These are phyloP conservation scores for Radopholus similis DNA, from an alignment of 1,140 invertebrate genomes.

Conservation along the genomic window DNA sequence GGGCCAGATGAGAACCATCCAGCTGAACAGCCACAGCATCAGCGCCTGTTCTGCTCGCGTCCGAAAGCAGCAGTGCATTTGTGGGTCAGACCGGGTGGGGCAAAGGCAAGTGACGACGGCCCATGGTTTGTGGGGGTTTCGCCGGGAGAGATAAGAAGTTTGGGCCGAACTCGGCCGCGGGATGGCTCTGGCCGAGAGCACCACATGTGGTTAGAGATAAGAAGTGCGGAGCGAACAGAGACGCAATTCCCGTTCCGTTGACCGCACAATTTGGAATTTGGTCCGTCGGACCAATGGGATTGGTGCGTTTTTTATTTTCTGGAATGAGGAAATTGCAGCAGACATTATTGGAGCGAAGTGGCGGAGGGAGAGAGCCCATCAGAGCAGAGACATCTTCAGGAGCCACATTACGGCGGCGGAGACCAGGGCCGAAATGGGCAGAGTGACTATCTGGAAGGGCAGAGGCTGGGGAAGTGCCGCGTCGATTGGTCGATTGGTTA, in stretches of 20 bases:
- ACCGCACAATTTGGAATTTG: background rate
- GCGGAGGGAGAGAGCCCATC: no score
- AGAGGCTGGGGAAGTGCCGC: no score
- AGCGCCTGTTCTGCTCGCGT: background rate
- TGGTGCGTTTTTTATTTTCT: no score
- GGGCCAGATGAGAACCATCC: background rate
- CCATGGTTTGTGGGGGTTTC: background rate
- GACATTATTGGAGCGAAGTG: no score
- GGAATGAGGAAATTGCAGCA: no score
- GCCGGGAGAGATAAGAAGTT: conserved; percentile 1
- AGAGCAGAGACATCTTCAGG: background rate
- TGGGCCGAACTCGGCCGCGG: background rate
- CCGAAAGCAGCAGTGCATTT: background rate
- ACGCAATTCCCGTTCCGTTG: no score
- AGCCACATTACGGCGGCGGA: conserved; percentile 17
- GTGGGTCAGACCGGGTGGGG: background rate
- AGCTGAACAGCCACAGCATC: background rate
- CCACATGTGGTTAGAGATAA: background rate
- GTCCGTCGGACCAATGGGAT: background rate
- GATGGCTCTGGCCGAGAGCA: no score
- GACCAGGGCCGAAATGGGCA: conserved; percentile 73
- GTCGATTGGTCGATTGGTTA: no score
- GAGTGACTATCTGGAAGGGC: conserved; percentile 70
- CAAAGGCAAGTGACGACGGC: background rate
- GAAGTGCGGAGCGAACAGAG: background rate